Base-by-base conservation (phyloP, 2,888 invertebrate species). In the Pseudococcus longispinus region DNA sequence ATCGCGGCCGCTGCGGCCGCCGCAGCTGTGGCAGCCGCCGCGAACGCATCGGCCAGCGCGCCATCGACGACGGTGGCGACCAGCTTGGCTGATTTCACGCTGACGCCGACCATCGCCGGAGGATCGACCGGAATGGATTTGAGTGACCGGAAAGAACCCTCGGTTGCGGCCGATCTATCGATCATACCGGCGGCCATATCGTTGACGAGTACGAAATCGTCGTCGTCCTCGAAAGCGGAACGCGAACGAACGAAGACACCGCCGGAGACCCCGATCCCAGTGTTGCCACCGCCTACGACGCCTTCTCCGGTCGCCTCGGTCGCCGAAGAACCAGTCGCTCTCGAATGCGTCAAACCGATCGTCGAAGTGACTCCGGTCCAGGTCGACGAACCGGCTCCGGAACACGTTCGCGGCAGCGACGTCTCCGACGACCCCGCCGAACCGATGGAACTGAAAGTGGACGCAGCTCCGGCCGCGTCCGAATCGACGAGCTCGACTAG, bases 1-100 rank as follows among this genome's bases (percentile, higher is more conserved):
- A 44, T 77, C 65, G 90, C 90, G 87, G 89, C 91, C 87, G 89
- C 91, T 85, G 89, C 85, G 29, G 88, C 89, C 2, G 88, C 42
- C 20, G 44, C 42, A 0, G 88, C 42, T 3, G 44, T 11, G 0
- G 82, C 44, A 82, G 15, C 46, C 23, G 82, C 46, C 13, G 26
- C 82, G n/a, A 51, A 51, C 51, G n/a, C 44, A 6, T 46, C 44
- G n/a, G 2, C 60, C 60, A 60, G 20, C 20, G 2, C 70, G 15
- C 4, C 70, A 6, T 26, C 29, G 29, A 11, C 29, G 70, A 8
- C 83, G 3, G 2, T 46, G 44, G 23, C 20, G 8, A 15, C 37
- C 83, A 83, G n/a, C 46, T 6, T 46, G 44, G 44, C 15, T 15
- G 44, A 46, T 46, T 46, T 46, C 44, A 46, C 15, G 15, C 15